Percentiles rank a stretch among this genome's conserved stretches.
Evolutionary conservation across 2,797 vertebrate species (phyloP).

Genomic region (Dendrocincla tyrannina): DNA sequence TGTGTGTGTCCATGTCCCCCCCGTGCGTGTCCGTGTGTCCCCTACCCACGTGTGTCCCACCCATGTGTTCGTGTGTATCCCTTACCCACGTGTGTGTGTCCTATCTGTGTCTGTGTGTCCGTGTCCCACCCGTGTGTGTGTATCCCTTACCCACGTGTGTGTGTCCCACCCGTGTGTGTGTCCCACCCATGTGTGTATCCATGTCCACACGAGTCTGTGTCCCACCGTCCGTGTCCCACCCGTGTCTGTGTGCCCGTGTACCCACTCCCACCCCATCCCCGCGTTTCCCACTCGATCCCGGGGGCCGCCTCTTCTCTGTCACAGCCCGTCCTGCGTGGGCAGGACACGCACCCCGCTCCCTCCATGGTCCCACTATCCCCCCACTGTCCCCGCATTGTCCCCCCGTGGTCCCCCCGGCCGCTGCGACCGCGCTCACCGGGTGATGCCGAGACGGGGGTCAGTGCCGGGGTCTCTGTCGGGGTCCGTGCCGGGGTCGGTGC

Average conservation of each 20-base stretch:
- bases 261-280: background rate
- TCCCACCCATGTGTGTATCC: fast-evolving
- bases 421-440: background rate
- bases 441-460: background rate
- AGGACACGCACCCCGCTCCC: background rate
- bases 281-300: background rate
- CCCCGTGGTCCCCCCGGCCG: background rate
- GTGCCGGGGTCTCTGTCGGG: background rate
- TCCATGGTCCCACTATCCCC: background rate
- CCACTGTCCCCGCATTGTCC: background rate
- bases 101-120: too few species aligned
- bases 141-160: too few species aligned
- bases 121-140: too few species aligned
- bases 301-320: background rate
- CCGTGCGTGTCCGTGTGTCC: background rate
- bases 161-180: too few species aligned
- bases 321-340: background rate
- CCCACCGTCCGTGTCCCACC: too few species aligned
- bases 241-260: background rate
- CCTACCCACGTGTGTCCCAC: background rate
- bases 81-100: background rate
- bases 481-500: background rate
- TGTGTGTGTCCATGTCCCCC: fast-evolving
- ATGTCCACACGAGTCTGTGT: background rate
- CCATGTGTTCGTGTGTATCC: background rate